Conservation (phyloP, 2,888 invertebrate genomes). For the Leucozona laternaria region DNA sequence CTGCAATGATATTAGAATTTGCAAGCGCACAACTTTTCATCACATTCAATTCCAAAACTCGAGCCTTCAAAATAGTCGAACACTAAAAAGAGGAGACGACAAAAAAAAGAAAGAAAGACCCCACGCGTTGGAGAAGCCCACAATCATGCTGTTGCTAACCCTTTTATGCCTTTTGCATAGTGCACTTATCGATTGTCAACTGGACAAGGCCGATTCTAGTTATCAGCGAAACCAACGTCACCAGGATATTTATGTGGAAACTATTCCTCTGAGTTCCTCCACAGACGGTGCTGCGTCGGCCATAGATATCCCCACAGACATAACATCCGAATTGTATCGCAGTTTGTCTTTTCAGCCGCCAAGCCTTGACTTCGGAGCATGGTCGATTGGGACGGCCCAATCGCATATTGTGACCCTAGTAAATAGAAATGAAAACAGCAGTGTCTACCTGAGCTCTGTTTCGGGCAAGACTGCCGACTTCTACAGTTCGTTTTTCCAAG, state of each 20-base stretch:
- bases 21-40: conserved; percentile 58
- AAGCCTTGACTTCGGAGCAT: conserved; percentile 85
- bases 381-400: conserved; percentile 94
- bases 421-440: conserved; percentile 93
- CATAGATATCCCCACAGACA: conserved; percentile 42
- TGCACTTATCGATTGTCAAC: conserved; percentile 67
- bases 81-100: conserved; percentile 18
- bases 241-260: conserved; percentile 61
- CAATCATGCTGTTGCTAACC: conserved; percentile 64
- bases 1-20: conserved; percentile 71
- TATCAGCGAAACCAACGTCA: conserved; percentile 61
- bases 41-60: conserved; percentile 42
- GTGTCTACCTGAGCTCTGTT: conserved; percentile 96
- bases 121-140: conserved; percentile 39
- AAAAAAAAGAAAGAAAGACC: conserved; percentile 35
- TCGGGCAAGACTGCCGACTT: conserved; percentile 97
- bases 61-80: conserved; percentile 47
- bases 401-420: conserved; percentile 93
- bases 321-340: conserved; percentile 78
- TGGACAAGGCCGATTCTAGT: conserved; percentile 62
- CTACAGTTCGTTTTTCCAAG: conserved; percentile 98
- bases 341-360: conserved; percentile 84
- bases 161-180: conserved; percentile 69
- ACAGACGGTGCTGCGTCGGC: conserved; percentile 35
- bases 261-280: conserved; percentile 34